Conservation (phyloP, 2,888 invertebrate genomes). For the Agrilus biguttatus region DNA sequence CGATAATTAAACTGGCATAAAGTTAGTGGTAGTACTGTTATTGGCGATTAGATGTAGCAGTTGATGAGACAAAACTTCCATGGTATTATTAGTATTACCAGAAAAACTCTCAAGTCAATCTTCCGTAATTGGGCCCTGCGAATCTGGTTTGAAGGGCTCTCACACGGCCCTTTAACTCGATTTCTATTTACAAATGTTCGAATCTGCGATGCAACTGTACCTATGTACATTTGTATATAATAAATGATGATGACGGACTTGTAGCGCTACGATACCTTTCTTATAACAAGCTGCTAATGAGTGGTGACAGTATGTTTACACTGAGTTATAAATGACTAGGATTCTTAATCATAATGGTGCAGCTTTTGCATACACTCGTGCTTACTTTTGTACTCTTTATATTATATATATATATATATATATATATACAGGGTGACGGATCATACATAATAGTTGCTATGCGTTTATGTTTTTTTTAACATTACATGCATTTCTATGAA, state of each 20-base stretch:
- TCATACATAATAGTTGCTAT: too few species aligned
- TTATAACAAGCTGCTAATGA: conserved; percentile 26
- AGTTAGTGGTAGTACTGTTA: too few species aligned
- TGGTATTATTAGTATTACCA: conserved; percentile 10
- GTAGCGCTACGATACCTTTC: conserved; percentile 14
- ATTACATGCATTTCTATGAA: too few species aligned
- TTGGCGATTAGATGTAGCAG: too few species aligned
- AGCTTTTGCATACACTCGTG: too few species aligned
- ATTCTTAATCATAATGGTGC: conserved; percentile 10
- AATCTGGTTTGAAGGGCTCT: conserved; percentile 17
- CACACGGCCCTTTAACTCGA: conserved; percentile 15
- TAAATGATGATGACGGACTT: conserved; percentile 9
- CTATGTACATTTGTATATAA: too few species aligned
- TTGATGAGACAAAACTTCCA: too few species aligned
- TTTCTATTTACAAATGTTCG: conserved; percentile 19
- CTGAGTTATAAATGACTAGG: conserved; percentile 23
- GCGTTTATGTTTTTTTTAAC: too few species aligned
- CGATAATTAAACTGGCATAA: too few species aligned
- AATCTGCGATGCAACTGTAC: conserved; percentile 14
- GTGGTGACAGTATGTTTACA: conserved; percentile 25
- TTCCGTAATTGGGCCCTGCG: conserved; percentile 17
- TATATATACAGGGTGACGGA: too few species aligned
- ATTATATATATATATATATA: too few species aligned
- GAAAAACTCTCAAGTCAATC: conserved; percentile 22
- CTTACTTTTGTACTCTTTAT: too few species aligned